Conservation (phyloP, 2,888 invertebrate species). For the Megalurothrips usitatus region DNA sequence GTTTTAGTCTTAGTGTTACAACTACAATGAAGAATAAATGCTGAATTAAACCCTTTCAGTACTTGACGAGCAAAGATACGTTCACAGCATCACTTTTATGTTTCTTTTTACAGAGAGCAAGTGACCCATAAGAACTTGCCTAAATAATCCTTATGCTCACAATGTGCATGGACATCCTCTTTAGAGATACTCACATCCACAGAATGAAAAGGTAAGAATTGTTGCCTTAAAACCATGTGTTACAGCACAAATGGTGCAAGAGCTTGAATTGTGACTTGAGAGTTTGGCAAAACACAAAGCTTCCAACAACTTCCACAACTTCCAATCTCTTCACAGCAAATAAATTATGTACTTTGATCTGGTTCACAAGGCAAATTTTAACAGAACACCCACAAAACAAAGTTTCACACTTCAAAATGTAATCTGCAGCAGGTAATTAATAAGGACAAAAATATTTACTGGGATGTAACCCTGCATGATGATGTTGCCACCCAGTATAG, state of each 20-base stretch:
- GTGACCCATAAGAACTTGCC: neutral
- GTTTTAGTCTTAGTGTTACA: neutral
- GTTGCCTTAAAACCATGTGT: too few relatives aligned
- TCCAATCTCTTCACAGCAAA: too few relatives aligned
- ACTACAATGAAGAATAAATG: slow-evolving; percentile 18
- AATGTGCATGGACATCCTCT: neutral
- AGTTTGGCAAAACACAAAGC: too few relatives aligned
- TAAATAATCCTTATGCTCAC: neutral
- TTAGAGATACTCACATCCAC: neutral
- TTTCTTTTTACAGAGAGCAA: neutral
- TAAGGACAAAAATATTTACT: neutral
- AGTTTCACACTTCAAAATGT: neutral
- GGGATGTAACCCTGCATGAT: neutral
- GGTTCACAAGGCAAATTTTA: too few relatives aligned
- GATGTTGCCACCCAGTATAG: neutral
- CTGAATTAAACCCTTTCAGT: neutral
- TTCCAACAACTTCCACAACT: too few relatives aligned
- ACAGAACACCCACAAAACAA: too few relatives aligned
- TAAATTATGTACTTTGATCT: too few relatives aligned
- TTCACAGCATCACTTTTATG: neutral
- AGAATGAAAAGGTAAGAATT: neutral
- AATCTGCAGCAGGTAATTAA: neutral
- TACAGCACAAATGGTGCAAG: too few relatives aligned
- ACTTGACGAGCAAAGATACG: neutral
- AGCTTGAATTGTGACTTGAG: too few relatives aligned